Percentiles rank a stretch among this genome's conserved stretches.
phyloP scores from a whole-genome alignment of 2,797 vertebrate genomes.

The Sebastes minor region DNA sequence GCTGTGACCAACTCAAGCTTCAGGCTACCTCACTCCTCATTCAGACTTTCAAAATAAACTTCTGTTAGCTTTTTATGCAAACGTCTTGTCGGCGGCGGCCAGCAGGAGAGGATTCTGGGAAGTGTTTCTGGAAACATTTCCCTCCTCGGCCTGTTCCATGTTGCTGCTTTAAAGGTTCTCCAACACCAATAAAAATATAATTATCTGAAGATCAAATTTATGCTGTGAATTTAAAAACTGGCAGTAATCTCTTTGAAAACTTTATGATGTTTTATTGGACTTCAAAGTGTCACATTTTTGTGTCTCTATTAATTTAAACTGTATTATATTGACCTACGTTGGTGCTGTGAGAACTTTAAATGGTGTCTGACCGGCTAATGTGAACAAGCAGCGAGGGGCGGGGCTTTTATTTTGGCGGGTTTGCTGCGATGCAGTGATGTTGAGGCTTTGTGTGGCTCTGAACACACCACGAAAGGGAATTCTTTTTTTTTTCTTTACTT shows the following conservation, averaged over 20 bases:
- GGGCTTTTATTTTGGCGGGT: slow-evolving; percentile 50
- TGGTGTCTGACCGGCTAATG: slow-evolving; percentile 3
- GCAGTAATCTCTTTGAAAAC: no score
- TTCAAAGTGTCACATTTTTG: neutral
- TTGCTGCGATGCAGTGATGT: slow-evolving; percentile 63
- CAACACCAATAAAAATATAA: neutral
- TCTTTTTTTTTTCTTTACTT: neutral
- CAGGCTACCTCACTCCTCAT: slow-evolving; percentile 58
- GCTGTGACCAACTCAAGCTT: neutral
- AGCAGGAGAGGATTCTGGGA: neutral
- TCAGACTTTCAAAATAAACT: slow-evolving; percentile 22
- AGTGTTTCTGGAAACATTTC: neutral
- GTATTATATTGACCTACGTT: rapidly evolving
- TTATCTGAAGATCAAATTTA: neutral
- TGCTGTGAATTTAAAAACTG: neutral
- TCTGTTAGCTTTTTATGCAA: slow-evolving; percentile 24
- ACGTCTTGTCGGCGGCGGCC: neutral
- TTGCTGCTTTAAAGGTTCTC: slow-evolving; percentile 17
- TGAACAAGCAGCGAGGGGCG: slow-evolving; percentile 38
- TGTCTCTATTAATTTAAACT: neutral
- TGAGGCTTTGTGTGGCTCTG: slow-evolving; percentile 31
- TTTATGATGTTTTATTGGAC: neutral
- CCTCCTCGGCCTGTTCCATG: neutral
- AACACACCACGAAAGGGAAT: slow-evolving; percentile 63
- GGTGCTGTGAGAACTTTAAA: neutral